Evolutionary conservation across 2,797 vertebrate genomes (phyloP), one percentile per base, ranked within the genome.

Genomic region (Potorous gilbertii): DNA sequence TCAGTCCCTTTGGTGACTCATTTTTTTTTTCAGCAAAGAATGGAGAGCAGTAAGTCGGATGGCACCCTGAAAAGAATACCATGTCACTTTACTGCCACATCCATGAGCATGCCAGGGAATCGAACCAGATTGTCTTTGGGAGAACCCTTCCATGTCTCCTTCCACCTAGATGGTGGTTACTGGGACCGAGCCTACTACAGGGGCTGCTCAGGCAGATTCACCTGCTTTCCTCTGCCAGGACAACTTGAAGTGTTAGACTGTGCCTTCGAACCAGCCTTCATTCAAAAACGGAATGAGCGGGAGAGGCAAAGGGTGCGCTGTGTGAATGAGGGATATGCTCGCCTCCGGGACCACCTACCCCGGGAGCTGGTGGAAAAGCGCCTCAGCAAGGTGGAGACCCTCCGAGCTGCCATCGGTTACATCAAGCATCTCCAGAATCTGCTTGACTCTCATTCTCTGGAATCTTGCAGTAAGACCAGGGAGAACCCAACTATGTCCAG

Each of bases 301-400:
- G 99, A 99, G 97, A 98, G 99, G 91, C 99, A 99, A 97, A 98
- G 99, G 40, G 99, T 99, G 97, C 99, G 99, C 97, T 99, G 99
- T n/a, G 99, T 99, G 90, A 99, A 99, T n/a, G 99, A 99, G 96
- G 99, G 99, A 62, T 99, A 99, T 97, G 98, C 99, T 12, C 99
- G 99, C 54, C 99, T 99, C 81, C 97, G 99, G 4, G 98, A 99
- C 96, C 99, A 99, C 97, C 99, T 99, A 95, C 99, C 99, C 28
- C 98, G 98, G 55, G 99, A 99, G 92, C 98, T 99, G 28, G 98
- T 99, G 1, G 99, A 99, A 97, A 99, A 98, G 96, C 98, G 99
- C 91, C 99, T 99, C 96, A 99, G 99, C 98, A 99, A 99, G 95
- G 99, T 99, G 98, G 99, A 99, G 98, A 99, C 99, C 4, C 98